A percentile compares a stretch with the other conserved stretches of the same genome.
phyloP scores from a whole-genome alignment of 2,113 vertebrate genomes.

The Zootoca vivipara region DNA sequence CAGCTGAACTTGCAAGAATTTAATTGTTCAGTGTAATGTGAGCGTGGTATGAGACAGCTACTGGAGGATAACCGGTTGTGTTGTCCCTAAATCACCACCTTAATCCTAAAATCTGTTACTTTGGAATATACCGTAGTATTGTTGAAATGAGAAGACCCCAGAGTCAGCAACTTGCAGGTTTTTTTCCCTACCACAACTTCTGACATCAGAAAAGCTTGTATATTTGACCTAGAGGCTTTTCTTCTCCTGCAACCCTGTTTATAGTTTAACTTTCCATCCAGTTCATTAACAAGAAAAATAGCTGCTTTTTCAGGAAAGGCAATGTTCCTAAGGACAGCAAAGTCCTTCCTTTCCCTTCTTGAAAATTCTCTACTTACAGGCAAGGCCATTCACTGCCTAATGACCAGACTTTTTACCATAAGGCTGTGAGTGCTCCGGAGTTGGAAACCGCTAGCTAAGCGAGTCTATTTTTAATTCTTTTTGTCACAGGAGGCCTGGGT shows the following conservation, averaged over 20 bases:
- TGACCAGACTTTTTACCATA: constrained; percentile 12
- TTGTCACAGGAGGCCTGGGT: constrained; percentile 18
- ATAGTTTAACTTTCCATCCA: constrained; percentile 15
- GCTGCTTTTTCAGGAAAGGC: constrained; percentile 13
- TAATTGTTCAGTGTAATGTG: not conserved
- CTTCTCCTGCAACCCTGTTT: not conserved
- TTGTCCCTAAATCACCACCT: not conserved
- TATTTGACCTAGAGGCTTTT: not conserved
- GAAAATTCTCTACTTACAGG: not conserved
- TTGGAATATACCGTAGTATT: not conserved
- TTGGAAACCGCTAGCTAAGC: constrained; percentile 22
- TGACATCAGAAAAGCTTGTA: not conserved
- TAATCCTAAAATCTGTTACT: not conserved
- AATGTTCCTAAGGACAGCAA: not conserved
- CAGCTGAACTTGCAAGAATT: not conserved
- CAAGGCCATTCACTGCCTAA: not conserved
- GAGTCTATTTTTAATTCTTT: constrained; percentile 37
- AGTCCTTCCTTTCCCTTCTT: not conserved
- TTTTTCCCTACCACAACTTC: not conserved
- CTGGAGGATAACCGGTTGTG: not conserved
- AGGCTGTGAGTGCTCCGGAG: not conserved
- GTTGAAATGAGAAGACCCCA: not conserved
- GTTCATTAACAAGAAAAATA: constrained; percentile 13
- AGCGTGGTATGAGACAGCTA: not conserved
- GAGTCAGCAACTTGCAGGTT: constrained; percentile 1